Conservation (phyloP, 2,797 vertebrate species). For the Pelodytes ibericus region DNA sequence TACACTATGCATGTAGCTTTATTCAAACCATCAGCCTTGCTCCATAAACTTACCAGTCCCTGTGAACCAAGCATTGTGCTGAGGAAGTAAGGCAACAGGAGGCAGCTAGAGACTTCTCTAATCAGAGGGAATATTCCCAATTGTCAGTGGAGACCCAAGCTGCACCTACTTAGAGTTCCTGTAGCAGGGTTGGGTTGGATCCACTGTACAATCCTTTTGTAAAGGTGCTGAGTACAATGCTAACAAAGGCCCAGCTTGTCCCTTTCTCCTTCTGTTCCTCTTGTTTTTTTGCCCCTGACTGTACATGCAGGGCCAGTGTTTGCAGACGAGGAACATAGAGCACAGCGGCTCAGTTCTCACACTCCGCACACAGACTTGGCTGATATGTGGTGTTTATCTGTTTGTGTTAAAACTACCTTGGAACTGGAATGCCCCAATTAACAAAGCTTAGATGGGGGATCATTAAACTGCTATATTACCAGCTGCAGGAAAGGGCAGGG, state of each 20-base stretch:
- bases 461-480: conserved; percentile 46
- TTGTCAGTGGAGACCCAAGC: conserved; percentile 23
- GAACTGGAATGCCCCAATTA: conserved; percentile 40
- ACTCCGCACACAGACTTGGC: conserved; percentile 48
- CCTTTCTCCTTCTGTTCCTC: conserved; percentile 38
- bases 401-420: conserved; percentile 35
- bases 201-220: conserved; percentile 37
- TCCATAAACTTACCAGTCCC: conserved; percentile 45
- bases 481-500: conserved; percentile 29
- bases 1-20: no score
- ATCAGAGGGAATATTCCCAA: conserved; percentile 21
- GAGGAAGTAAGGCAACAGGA: background rate
- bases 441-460: conserved; percentile 38
- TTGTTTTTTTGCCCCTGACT: conserved; percentile 48
- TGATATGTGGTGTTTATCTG: conserved; percentile 51
- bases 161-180: conserved; percentile 35
- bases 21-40: no score
- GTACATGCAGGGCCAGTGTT: conserved; percentile 50
- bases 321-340: conserved; percentile 45
- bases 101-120: conserved; percentile 21
- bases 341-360: conserved; percentile 55
- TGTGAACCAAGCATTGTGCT: conserved; percentile 39
- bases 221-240: conserved; percentile 51
- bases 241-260: conserved; percentile 52
- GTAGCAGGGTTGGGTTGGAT: conserved; percentile 37